phyloP scores from a whole-genome alignment of 2,888 invertebrate genomes.

The Autographa gamma region DNA sequence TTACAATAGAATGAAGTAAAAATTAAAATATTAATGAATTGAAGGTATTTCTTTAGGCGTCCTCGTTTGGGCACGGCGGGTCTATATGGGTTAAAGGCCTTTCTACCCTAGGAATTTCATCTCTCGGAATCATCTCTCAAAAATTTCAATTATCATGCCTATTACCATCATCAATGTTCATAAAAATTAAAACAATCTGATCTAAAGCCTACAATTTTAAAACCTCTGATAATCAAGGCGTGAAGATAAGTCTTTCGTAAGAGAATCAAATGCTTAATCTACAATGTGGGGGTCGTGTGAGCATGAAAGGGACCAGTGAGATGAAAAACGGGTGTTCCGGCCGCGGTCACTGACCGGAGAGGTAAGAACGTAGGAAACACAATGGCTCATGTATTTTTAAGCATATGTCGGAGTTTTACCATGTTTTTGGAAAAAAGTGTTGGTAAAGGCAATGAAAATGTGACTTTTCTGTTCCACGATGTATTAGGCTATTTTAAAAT shows the following conservation, averaged over 20 bases:
- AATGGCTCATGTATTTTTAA: conserved; percentile 9
- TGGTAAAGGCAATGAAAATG: neutral
- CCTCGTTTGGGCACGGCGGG: too few species aligned
- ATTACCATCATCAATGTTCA: conserved; percentile 6
- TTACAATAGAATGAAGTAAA: too few species aligned
- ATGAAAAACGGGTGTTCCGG: conserved; percentile 36
- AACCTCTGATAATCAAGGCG: conserved; percentile 47
- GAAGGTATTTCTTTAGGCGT: too few species aligned
- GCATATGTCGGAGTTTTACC: neutral
- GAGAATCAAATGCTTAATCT: conserved; percentile 48
- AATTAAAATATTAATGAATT: too few species aligned
- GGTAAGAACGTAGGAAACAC: conserved; percentile 32
- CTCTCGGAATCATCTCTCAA: too few species aligned
- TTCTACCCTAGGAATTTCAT: too few species aligned
- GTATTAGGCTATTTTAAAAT: too few species aligned
- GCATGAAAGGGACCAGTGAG: conserved; percentile 53
- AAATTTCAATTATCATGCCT: too few species aligned
- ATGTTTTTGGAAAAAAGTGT: neutral
- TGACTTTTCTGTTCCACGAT: neutral
- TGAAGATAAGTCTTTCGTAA: conserved; percentile 57
- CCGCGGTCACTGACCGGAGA: conserved; percentile 39
- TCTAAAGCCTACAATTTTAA: conserved; percentile 41
- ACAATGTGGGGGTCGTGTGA: conserved; percentile 33
- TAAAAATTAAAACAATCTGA: conserved; percentile 35
- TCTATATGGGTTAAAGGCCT: too few species aligned